These are phyloP conservation scores for Apogon hyalosoma DNA, from an alignment of 2,797 vertebrate species.

Conservation along the genomic window DNA sequence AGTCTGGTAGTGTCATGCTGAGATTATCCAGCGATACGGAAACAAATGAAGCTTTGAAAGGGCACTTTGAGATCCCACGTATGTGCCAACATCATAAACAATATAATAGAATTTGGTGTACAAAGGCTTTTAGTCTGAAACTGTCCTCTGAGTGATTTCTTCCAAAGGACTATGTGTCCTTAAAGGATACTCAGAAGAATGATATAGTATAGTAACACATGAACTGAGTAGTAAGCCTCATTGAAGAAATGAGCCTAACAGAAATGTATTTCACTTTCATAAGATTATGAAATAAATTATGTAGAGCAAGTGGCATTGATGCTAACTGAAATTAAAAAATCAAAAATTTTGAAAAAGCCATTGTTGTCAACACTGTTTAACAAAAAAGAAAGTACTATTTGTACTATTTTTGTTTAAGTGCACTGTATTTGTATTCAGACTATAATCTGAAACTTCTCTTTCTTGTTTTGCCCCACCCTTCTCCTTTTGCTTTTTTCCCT, in stretches of 20 bases:
- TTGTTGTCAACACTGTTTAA: no score
- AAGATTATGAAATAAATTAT: slow-evolving; percentile 6
- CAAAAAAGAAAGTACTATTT: slow-evolving; percentile 10
- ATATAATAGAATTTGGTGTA: not conserved
- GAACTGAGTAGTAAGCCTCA: not conserved
- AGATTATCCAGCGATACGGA: slow-evolving; percentile 35
- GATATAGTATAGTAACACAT: not conserved
- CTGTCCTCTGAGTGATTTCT: slow-evolving; percentile 19
- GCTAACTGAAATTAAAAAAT: not conserved
- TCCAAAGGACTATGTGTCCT: slow-evolving; percentile 21
- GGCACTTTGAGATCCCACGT: slow-evolving; percentile 22
- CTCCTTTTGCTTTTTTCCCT: slow-evolving; percentile 24
- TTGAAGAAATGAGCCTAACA: not conserved
- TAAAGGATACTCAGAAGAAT: slow-evolving; percentile 10
- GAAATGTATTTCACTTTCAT: not conserved
- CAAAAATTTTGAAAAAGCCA: no score
- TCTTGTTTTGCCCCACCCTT: slow-evolving; percentile 49
- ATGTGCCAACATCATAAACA: slow-evolving; percentile 24
- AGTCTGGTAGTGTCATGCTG: slow-evolving; percentile 23
- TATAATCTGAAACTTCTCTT: slow-evolving; percentile 37
- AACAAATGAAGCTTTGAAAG: slow-evolving; percentile 33
- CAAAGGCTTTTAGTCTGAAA: slow-evolving; percentile 23
- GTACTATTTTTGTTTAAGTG: not conserved
- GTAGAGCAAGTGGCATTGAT: not conserved
- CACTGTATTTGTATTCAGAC: slow-evolving; percentile 33